Percentiles rank a stretch among this genome's conserved stretches.
Conservation (phyloP, 1,140 invertebrate species). For the Oedothorax gibbosus region DNA sequence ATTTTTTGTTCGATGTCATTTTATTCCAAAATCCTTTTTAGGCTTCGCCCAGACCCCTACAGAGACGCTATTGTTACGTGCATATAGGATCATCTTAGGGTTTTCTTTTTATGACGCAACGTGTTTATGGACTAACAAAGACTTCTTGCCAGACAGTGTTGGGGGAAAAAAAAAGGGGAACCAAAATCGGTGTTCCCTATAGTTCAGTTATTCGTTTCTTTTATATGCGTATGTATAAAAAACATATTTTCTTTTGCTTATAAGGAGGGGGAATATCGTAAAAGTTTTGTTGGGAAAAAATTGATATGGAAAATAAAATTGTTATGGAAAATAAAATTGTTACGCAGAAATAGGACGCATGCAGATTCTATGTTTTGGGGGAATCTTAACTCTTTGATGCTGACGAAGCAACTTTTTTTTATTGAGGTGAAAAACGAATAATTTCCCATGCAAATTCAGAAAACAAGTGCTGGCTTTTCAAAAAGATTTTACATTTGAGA, state of each 20-base stretch:
- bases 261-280: constrained; percentile 41
- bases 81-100: constrained; percentile 37
- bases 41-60: constrained; percentile 14
- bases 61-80: constrained; percentile 35
- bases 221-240: neutral
- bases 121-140: constrained; percentile 55
- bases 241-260: neutral
- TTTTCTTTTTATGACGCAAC: constrained; percentile 7
- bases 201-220: too few relatives aligned
- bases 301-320: too few relatives aligned
- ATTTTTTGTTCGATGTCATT: constrained; percentile 40
- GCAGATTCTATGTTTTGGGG: neutral
- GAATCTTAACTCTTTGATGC: neutral
- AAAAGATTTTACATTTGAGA: too few relatives aligned
- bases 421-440: neutral
- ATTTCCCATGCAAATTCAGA: neutral
- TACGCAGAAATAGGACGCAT: neutral
- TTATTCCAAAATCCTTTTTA: constrained; percentile 28
- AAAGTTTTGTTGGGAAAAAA: constrained; percentile 1
- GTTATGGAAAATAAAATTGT: too few relatives aligned
- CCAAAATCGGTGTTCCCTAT: constrained; percentile 13
- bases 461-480: neutral
- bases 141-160: neutral
- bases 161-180: neutral
- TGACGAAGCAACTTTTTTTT: neutral